Conservation (phyloP, 1,140 invertebrate genomes). For the Drosophila lacteicornis region DNA sequence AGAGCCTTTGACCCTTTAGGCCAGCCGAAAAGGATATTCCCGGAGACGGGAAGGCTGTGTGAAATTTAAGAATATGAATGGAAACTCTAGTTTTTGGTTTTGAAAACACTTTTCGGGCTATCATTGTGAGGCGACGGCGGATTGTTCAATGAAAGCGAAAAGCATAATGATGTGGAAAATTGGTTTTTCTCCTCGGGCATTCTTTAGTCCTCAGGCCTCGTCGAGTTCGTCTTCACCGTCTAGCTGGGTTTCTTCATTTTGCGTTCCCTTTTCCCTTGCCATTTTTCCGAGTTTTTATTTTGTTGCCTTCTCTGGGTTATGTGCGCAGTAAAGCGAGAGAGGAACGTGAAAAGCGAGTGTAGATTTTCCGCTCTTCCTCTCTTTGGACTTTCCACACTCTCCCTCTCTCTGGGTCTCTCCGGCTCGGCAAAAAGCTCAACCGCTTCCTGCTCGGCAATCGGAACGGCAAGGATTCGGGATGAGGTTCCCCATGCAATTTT, state of each 20-base stretch:
- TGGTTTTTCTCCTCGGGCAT: slow-evolving; percentile 57
- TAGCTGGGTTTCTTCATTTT: slow-evolving; percentile 20
- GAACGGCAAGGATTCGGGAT: slow-evolving; percentile 10
- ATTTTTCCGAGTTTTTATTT: slow-evolving; percentile 55
- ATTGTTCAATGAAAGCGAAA: slow-evolving; percentile 70
- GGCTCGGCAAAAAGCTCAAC: slow-evolving; percentile 69
- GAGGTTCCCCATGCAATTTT: slow-evolving; percentile 49
- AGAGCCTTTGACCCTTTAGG: slow-evolving; percentile 46
- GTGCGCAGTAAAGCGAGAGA: slow-evolving; percentile 61
- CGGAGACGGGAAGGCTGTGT: not conserved
- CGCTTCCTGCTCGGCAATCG: slow-evolving; percentile 58
- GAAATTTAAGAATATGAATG: slow-evolving; percentile 22
- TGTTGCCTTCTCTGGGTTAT: slow-evolving; percentile 82
- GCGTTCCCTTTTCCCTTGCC: slow-evolving; percentile 37
- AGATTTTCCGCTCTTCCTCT: slow-evolving; percentile 17
- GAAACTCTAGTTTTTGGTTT: slow-evolving; percentile 14
- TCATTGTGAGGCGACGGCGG: not conserved
- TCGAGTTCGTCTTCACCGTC: slow-evolving; percentile 27
- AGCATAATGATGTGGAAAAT: slow-evolving; percentile 79
- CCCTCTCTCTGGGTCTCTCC: slow-evolving; percentile 4
- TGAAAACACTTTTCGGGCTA: slow-evolving; percentile 20
- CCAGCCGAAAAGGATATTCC: slow-evolving; percentile 1
- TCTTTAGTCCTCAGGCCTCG: slow-evolving; percentile 33
- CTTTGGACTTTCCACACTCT: slow-evolving; percentile 10
- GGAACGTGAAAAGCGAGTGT: slow-evolving; percentile 8